Evolutionary conservation across 2,797 vertebrate species (phyloP).

Genomic region (Ctenopoma multispine): DNA sequence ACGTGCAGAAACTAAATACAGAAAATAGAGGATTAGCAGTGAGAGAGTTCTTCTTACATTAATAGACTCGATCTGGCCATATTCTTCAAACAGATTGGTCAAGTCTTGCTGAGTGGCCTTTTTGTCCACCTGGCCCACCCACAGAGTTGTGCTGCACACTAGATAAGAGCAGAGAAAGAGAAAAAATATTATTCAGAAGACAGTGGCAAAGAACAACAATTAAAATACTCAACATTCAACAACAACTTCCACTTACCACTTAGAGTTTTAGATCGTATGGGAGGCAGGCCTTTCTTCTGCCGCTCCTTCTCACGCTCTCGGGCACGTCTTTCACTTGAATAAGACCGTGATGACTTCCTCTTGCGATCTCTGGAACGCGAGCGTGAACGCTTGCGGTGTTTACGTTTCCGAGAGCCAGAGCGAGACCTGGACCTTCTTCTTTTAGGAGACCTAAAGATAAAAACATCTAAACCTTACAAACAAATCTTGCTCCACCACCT

Average conservation of each 20-base stretch:
- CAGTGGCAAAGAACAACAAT: neutral
- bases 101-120: constrained; percentile 98
- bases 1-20: neutral
- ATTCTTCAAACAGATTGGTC: constrained; percentile 98
- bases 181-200: neutral
- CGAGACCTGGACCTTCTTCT: constrained; percentile 95
- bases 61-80: constrained; percentile 98
- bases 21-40: neutral
- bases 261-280: constrained; percentile 93
- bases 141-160: constrained; percentile 99
- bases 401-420: constrained; percentile 95
- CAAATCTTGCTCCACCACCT: neutral
- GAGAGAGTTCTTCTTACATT: constrained; percentile 87
- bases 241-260: constrained; percentile 86
- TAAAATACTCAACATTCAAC: neutral
- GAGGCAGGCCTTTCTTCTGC: constrained; percentile 96
- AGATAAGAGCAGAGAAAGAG: constrained; percentile 28
- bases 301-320: constrained; percentile 96
- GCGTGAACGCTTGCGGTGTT: constrained; percentile 95
- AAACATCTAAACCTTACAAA: neutral
- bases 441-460: constrained; percentile 90
- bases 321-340: constrained; percentile 95
- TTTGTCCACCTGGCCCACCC: constrained; percentile 99
- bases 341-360: constrained; percentile 95
- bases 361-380: constrained; percentile 96